A percentile compares a stretch with the other conserved stretches of the same genome.
Evolutionary conservation across 2,797 vertebrate genomes (phyloP).

Genomic region (Danio aesculapii): DNA sequence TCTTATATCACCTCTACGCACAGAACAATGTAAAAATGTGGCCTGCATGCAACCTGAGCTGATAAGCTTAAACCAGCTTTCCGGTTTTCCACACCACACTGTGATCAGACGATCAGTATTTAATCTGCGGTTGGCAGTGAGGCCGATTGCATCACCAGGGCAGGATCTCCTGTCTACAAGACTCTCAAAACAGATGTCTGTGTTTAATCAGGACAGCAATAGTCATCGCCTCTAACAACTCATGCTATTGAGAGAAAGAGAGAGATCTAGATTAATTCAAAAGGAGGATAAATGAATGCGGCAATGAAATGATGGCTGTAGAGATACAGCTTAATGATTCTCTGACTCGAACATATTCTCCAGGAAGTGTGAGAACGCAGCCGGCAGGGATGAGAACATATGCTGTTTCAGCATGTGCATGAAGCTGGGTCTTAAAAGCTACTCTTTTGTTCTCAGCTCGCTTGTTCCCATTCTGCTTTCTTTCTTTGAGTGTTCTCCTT

Average conservation of each 20-base stretch:
- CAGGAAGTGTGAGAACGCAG: slow-evolving; percentile 19
- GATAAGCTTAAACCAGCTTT: slow-evolving; percentile 28
- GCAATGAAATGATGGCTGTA: slow-evolving; percentile 35
- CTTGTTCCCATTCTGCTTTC: not conserved
- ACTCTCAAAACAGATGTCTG: slow-evolving; percentile 46
- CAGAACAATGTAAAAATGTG: slow-evolving; percentile 27
- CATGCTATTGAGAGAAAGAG: slow-evolving; percentile 1
- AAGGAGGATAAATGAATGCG: slow-evolving; percentile 36
- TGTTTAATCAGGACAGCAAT: slow-evolving; percentile 34
- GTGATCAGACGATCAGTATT: slow-evolving; percentile 24
- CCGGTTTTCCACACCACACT: slow-evolving; percentile 5
- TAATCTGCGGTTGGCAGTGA: slow-evolving; percentile 28
- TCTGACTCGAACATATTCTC: slow-evolving; percentile 26
- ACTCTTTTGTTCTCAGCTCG: slow-evolving; percentile 29
- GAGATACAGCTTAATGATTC: slow-evolving; percentile 33
- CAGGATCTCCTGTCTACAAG: slow-evolving; percentile 16
- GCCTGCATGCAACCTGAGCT: not conserved
- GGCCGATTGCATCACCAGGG: slow-evolving; percentile 34
- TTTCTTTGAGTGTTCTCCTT: not conserved
- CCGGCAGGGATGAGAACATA: slow-evolving; percentile 9
- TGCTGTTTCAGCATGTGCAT: slow-evolving; percentile 22
- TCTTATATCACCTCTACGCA: slow-evolving; percentile 4
- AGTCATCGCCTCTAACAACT: slow-evolving; percentile 35
- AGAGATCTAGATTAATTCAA: not conserved
- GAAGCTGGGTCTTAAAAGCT: slow-evolving; percentile 17